Conservation (phyloP, 2,113 vertebrate species). For the Symphodus melops region DNA sequence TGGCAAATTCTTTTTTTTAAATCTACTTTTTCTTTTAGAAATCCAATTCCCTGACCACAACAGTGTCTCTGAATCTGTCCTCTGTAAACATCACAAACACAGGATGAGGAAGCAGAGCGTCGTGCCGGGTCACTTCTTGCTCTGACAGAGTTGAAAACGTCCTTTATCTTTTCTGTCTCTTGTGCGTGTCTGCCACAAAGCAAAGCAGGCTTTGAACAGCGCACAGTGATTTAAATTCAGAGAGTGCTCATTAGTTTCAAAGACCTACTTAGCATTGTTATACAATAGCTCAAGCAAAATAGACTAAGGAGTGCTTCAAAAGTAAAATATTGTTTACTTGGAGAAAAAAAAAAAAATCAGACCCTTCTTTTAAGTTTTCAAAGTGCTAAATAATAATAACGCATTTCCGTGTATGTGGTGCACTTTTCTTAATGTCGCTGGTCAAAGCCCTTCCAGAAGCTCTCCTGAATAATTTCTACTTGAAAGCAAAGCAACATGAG, state of each 20-base stretch:
- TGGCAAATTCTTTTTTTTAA: neutral
- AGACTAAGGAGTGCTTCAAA: neutral
- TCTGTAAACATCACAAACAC: neutral
- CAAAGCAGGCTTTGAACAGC: conserved; percentile 13
- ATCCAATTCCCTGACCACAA: neutral
- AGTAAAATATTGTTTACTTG: conserved; percentile 2
- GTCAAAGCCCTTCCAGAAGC: conserved; percentile 9
- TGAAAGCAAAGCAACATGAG: conserved; percentile 5
- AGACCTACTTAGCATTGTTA: conserved; percentile 48
- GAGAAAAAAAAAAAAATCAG: neutral
- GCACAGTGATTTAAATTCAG: conserved; percentile 60
- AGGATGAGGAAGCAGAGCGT: neutral
- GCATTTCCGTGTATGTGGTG: neutral
- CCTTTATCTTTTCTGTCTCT: conserved; percentile 14
- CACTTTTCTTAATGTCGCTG: conserved; percentile 10
- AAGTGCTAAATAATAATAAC: neutral
- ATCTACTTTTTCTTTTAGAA: neutral
- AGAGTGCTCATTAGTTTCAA: conserved; percentile 42
- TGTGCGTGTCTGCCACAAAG: conserved; percentile 36
- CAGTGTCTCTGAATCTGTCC: neutral
- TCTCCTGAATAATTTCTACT: conserved; percentile 29
- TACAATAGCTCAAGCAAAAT: conserved; percentile 37
- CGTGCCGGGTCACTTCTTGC: neutral
- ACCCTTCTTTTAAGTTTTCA: neutral
- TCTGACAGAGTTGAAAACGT: conserved; percentile 18